phyloP scores from a whole-genome alignment of 2,888 invertebrate species.

The Eubasilissa splendida region DNA sequence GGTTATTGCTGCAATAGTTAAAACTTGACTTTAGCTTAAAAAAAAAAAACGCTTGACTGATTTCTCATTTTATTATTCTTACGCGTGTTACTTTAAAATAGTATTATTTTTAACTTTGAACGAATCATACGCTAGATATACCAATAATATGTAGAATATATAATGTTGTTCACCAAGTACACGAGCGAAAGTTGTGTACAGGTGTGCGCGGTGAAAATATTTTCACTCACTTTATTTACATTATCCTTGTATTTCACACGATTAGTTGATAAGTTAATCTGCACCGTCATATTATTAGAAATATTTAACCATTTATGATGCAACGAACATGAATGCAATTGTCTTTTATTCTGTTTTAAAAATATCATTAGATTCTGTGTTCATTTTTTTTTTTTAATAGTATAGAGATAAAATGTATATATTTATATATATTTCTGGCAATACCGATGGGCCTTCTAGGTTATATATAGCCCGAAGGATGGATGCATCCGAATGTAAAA shows the following conservation, averaged over 20 bases:
- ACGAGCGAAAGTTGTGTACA: no score
- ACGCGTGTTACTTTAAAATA: conserved; percentile 13
- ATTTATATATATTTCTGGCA: conserved; percentile 45
- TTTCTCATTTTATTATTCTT: conserved; percentile 32
- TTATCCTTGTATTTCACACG: conserved; percentile 17
- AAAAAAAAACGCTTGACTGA: conserved; percentile 39
- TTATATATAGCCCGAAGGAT: conserved; percentile 22
- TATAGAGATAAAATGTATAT: conserved; percentile 15
- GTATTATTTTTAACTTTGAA: conserved; percentile 34
- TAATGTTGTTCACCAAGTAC: not conserved
- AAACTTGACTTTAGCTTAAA: conserved; percentile 6
- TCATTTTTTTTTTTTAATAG: conserved; percentile 2
- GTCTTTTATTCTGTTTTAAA: not conserved
- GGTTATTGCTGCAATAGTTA: no score
- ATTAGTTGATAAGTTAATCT: conserved; percentile 11
- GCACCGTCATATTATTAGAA: conserved; percentile 1
- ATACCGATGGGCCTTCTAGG: conserved; percentile 58
- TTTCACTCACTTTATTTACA: conserved; percentile 13
- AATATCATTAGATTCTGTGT: not conserved
- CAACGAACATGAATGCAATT: not conserved
- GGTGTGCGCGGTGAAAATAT: no score
- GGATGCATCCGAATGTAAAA: conserved; percentile 8
- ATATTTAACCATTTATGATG: not conserved
- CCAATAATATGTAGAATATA: conserved; percentile 53
- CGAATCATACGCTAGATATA: conserved; percentile 57